Evolutionary conservation across 2,888 invertebrate species (phyloP), one percentile per base, ranked within the genome.

Genomic region (Apodemia duryi): DNA sequence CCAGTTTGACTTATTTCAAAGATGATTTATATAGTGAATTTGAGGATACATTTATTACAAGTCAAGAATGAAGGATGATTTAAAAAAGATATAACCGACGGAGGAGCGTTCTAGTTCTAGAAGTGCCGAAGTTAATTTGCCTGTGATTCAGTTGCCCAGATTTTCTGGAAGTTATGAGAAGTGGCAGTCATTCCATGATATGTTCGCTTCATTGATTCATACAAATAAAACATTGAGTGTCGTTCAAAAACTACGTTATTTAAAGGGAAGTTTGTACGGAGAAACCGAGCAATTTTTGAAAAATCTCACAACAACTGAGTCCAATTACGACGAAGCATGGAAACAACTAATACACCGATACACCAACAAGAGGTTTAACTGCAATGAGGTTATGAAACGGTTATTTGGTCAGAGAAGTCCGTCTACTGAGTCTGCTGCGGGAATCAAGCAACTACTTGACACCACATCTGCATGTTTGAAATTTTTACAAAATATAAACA

Each of bases 131-230:
- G 63, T 71, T 13, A 68, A 64, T 38, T n/a, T 66, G 35, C 71
- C 71, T 0, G 32, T 29, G 11, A 68, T 73, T 6, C 41, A 68
- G 3, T 43, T 72, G 32, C 72, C 70, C 0, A 68, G 5, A 11
- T 72, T 74, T 60, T 38, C 49, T 2, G 69, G 74, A 0, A 63
- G 35, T 2, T 74, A 72, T 54, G 67, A 69, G 5, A 69, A 74
- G n/a, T 73, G 71, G 71, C 69, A 68, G 21, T 66, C 67, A 0
- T 74, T 72, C 38, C 21, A 71, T 29, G 72, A 72, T 41, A 65
- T 70, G 62, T 71, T 71, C 63, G 0, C 32, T 1, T 68, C 70
- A 2, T 21, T 72, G 9, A 70, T 72, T 1, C 69, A 71, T 57
- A 63, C 61, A 1, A 72, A 72, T 54, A 21, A 28, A 11, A 63